Base-by-base conservation (phyloP, 2,888 invertebrate genomes). In the Rhingia rostrata region DNA sequence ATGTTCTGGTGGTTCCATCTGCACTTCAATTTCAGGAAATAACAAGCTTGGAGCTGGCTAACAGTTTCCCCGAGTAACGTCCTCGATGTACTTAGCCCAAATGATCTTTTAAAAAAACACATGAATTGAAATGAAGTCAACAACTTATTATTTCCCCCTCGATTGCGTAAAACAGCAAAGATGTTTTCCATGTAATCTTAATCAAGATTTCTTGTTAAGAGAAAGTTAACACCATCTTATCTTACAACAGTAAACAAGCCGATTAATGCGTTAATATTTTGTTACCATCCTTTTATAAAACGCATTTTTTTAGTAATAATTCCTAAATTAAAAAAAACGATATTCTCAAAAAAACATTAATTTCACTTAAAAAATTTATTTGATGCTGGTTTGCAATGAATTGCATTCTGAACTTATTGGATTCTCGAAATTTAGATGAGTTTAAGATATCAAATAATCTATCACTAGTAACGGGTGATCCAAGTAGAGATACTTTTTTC, bases 111-210 rank as follows among this genome's bases (percentile, higher is more conserved):
- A 22, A 47, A 56, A 32, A 51, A 9, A 37, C 22, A 69, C 3
- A 22, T 69, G 37, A 56, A 69, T 47, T 56, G 33, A 56, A 58
- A 35, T 0, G 47, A 37, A 47, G 67, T 54, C 54, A 67, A 22
- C 30, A 67, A 56, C 45, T 67, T 67, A 22, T 69, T 69, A 14
- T 56, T 69, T 56, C 32, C 47, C 58, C 39, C 58, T 32, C 58
- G 69, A n/a, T 69, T 58, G n/a, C 56, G 35, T 56, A 67, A 67
- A 33, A 67, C 14, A 56, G 35, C 67, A n/a, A 69, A 56, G 0
- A 45, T 69, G 12, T 58, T 69, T 69, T 58, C 49, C 1, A 56
- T n/a, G 14, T 47, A 47, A 69, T 69, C 56, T 47, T 69, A 37
- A 37, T 69, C 56, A 3, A 67, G 56, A 4, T 56, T 69, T 56